These are phyloP conservation scores for Criorhina ranunculi DNA, from an alignment of 2,888 invertebrate species.

Conservation along the genomic window DNA sequence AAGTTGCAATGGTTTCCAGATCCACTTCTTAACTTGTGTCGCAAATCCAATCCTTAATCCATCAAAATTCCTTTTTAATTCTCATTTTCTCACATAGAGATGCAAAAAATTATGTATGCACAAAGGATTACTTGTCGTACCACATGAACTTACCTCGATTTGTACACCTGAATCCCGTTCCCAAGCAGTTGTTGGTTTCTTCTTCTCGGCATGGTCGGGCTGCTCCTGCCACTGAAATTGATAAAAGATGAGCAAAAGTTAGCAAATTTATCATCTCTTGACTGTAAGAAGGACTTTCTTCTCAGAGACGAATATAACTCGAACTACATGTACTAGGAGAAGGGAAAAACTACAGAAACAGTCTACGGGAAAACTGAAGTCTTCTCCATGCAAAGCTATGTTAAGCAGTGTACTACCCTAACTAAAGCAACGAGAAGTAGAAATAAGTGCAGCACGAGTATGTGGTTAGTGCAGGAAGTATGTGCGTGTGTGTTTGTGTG, in stretches of 20 bases:
- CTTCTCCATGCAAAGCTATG: slow-evolving; percentile 28
- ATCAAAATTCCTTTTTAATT: slow-evolving; percentile 14
- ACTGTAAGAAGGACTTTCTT: slow-evolving; percentile 24
- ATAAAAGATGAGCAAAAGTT: slow-evolving; percentile 55
- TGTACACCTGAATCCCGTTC: slow-evolving; percentile 77
- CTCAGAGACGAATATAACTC: slow-evolving; percentile 12
- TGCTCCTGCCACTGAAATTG: slow-evolving; percentile 57
- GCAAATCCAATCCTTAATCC: slow-evolving; percentile 14
- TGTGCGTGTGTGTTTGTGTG: slow-evolving; percentile 25
- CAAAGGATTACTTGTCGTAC: slow-evolving; percentile 11
- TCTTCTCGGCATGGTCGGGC: slow-evolving; percentile 19
- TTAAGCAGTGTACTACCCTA: slow-evolving; percentile 34
- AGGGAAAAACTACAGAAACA: slow-evolving; percentile 5
- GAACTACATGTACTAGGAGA: slow-evolving; percentile 21
- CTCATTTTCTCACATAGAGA: not conserved
- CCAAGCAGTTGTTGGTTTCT: slow-evolving; percentile 45
- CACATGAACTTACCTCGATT: slow-evolving; percentile 72
- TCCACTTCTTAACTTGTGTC: not conserved
- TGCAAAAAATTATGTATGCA: not conserved
- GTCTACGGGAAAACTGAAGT: slow-evolving; percentile 24
- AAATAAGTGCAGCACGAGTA: slow-evolving; percentile 28
- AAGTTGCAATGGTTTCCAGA: slow-evolving; percentile 7
- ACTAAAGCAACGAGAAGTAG: slow-evolving; percentile 29
- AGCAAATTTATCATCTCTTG: slow-evolving; percentile 41
- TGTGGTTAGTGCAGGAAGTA: slow-evolving; percentile 17